A percentile compares a stretch with the other conserved stretches of the same genome.
Evolutionary conservation across 2,113 vertebrate species (phyloP).

Genomic region (Nicator chloris): DNA sequence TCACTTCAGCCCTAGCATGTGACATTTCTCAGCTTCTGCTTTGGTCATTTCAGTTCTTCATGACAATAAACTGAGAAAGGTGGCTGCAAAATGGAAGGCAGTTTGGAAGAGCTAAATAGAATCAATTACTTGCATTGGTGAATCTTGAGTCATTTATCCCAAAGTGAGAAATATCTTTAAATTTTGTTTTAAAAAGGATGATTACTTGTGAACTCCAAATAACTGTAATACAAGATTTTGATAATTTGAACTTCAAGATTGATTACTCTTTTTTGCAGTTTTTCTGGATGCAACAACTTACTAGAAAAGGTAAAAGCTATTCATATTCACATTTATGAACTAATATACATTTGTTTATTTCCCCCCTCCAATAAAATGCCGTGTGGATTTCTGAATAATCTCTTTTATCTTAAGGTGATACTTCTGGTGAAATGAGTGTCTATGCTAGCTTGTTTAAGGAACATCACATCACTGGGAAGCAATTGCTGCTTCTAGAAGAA

Average conservation of each 20-base stretch:
- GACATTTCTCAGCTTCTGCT: neutral
- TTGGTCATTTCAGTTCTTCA: neutral
- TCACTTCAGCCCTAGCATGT: neutral
- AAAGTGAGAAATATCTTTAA: neutral
- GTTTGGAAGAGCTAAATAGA: neutral
- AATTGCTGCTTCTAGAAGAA: slow-evolving; percentile 88
- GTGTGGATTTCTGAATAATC: slow-evolving; percentile 39
- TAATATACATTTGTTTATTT: neutral
- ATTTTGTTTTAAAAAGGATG: neutral
- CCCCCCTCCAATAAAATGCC: neutral
- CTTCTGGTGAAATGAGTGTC: slow-evolving; percentile 79
- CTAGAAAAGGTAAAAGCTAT: slow-evolving; percentile 82
- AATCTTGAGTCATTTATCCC: neutral
- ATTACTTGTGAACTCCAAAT: neutral
- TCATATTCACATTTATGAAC: neutral
- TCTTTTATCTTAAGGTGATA: slow-evolving; percentile 74
- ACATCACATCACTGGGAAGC: slow-evolving; percentile 95
- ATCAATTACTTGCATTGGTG: neutral
- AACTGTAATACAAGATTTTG: neutral
- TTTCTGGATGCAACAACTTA: slow-evolving; percentile 95
- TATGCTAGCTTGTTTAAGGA: slow-evolving; percentile 91
- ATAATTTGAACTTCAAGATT: slow-evolving; percentile 21
- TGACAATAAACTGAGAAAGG: neutral
- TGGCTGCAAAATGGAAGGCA: neutral
- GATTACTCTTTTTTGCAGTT: slow-evolving; percentile 78